Percentiles rank a stretch among this genome's conserved stretches.
phyloP scores from a whole-genome alignment of 2,797 vertebrate species.

The Typhlichthys eigenmanni region DNA sequence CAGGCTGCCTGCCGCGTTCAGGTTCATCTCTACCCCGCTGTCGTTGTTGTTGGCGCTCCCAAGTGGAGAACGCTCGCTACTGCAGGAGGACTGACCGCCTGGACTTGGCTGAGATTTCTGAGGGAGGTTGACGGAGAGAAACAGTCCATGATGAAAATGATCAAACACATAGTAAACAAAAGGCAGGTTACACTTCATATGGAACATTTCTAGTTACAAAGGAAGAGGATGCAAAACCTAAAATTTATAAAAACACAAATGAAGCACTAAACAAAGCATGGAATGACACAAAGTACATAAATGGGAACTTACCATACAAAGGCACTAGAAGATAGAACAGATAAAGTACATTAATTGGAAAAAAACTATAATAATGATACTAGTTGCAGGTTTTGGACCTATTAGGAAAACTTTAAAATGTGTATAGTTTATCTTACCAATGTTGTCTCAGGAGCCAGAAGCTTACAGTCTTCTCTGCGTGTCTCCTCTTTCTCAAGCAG shows the following conservation, averaged over 20 bases:
- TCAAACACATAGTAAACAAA: no score
- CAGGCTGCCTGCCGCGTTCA: slow-evolving; percentile 90
- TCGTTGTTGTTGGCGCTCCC: slow-evolving; percentile 96
- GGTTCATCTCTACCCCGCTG: slow-evolving; percentile 96
- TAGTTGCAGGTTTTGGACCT: no score
- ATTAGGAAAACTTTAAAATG: not conserved
- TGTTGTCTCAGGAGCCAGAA: slow-evolving; percentile 84
- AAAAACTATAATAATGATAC: not conserved
- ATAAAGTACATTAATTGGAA: not conserved
- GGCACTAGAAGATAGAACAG: not conserved
- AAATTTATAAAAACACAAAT: no score
- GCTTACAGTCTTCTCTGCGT: slow-evolving; percentile 85
- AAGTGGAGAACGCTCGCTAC: slow-evolving; percentile 92
- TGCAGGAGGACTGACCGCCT: slow-evolving; percentile 92
- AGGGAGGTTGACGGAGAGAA: not conserved
- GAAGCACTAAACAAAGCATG: not conserved
- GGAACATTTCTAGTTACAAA: no score
- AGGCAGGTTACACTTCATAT: no score
- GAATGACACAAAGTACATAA: not conserved
- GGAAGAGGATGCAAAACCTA: no score
- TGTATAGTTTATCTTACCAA: slow-evolving; percentile 74
- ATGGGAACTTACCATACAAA: not conserved
- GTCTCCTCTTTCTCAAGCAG: slow-evolving; percentile 88
- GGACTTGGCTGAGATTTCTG: slow-evolving; percentile 96
- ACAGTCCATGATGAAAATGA: not conserved